Evolutionary conservation across 2,797 vertebrate species (phyloP), one percentile per base, ranked within the genome.

Genomic region (Periparus ater): DNA sequence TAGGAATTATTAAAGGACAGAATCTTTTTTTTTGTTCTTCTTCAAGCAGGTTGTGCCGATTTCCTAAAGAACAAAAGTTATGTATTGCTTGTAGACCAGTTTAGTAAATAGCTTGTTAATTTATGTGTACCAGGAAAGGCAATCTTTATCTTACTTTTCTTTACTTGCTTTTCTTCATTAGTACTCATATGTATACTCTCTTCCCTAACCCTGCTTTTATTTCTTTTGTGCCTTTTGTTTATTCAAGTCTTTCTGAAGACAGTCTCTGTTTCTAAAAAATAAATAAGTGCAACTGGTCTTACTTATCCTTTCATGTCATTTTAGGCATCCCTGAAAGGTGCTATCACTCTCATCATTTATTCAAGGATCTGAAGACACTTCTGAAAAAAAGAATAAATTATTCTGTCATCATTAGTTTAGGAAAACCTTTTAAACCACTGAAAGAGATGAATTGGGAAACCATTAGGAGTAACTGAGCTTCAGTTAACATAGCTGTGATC

Each of bases 401-500:
- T 77, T 94, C 70, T 92, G 68, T 71, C 75, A 62, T 86, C 36
- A 14, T 96, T 88, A 85, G 81, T 95, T 95, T 91, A 92, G 77
- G 63, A 94, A 72, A 84, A 72, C 58, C 88, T 88, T 70, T 51
- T 63, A 96, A 96, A 73, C 17, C 13, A 7, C 77, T 95, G 63
- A 63, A 95, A 85, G 27, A 80, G 85, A 85, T 85, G 17, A 91
- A 82, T 57, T 67, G 78, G 51, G 53, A 75, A 95, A 71, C 73
- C 67, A 77, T 91, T 95, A 93, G 55, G 51, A 96, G 77, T 95
- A 95, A 85, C 57, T 0, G 2, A 93, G 72, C 85, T 89, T 96
- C 61, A 55, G 93, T 95, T 96, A 88, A 48, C 45, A 53, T 79
- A 74, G 58, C 86, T 94, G 86, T 87, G 92, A 76, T 91, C 85